Evolutionary conservation across 1,140 invertebrate genomes (phyloP), one percentile per base, ranked within the genome.

Genomic region (Ostrea denselamellosa): DNA sequence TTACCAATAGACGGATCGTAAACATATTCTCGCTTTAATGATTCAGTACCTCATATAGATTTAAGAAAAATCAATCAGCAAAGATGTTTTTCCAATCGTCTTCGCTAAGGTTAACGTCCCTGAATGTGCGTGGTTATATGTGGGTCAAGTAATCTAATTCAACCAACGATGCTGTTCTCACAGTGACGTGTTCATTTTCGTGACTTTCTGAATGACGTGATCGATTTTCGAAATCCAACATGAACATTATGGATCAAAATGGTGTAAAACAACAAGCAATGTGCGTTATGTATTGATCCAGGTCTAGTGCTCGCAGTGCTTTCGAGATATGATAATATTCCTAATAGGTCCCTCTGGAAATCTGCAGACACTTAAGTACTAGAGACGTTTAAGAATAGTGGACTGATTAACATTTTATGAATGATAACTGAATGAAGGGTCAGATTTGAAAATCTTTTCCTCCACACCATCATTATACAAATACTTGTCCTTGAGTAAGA

Each of bases 161-260:
- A 62, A 62, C 56, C n/a, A 19, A 19, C 56, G 19, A 62, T 19
- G 19, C 56, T n/a, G 56, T 62, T 62, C 4, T 10, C 17, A 19
- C 17, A 62, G 56, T 62, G 56, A 62, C 56, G 56, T 62, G n/a
- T 19, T 62, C 14, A 17, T 62, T 5, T 19, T 62, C 56, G 56
- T 62, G 56, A 17, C n/a, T 62, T 62, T 62, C 56, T 62, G 14
- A 62, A 62, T 62, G 56, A 62, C n/a, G n/a, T 62, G 56, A 62
- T 62, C 56, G 56, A 62, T 62, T 62, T 62, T 62, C 56, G 56
- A 62, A 62, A 62, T n/a, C 56, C 56, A n/a, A 17, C 56, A 62
- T 12, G 9, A 56, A 62, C 56, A 62, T 62, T 19, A 62, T 62
- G 56, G 56, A 62, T 62, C 7, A 62, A 2, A 1, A 62, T 17